A percentile compares a stretch with the other conserved stretches of the same genome.
These are phyloP conservation scores for Penelope pileata DNA, from an alignment of 2,113 vertebrate genomes.

Conservation along the genomic window DNA sequence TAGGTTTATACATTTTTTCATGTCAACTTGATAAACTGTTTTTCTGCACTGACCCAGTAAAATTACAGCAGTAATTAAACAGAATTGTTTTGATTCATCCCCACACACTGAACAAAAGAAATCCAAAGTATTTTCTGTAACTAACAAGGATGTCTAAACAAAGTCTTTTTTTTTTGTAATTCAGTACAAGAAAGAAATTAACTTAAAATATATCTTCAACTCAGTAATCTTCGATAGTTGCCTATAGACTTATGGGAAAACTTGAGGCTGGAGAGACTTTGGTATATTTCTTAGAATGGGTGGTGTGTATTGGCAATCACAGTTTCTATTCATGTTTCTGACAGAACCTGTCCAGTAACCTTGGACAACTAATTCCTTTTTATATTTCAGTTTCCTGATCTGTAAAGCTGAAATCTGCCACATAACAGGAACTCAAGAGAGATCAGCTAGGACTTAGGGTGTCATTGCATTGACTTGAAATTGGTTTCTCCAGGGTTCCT, in stretches of 20 bases:
- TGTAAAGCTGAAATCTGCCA: not conserved
- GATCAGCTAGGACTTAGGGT: not conserved
- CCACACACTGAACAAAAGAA: slow-evolving; percentile 36
- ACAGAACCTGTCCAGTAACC: not conserved
- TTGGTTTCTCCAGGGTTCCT: not conserved
- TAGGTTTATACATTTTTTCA: not conserved
- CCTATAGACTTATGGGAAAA: not conserved
- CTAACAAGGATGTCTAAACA: not conserved
- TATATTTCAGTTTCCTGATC: not conserved
- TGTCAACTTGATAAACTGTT: not conserved
- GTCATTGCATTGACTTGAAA: not conserved
- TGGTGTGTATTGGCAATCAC: not conserved
- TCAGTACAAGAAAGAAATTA: not conserved
- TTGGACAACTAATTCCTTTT: not conserved
- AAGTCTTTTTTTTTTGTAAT: not conserved
- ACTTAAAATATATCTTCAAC: not conserved
- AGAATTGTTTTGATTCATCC: slow-evolving; percentile 47
- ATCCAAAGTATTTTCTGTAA: not conserved
- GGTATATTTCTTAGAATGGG: not conserved
- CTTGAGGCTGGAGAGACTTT: not conserved
- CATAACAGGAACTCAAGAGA: not conserved
- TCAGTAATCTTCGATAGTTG: not conserved
- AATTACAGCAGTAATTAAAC: slow-evolving; percentile 44
- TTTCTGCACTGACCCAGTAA: slow-evolving; percentile 4
- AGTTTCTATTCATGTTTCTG: not conserved